These are phyloP conservation scores for Holotrichia oblita DNA, from an alignment of 1,140 invertebrate species.

Conservation along the genomic window DNA sequence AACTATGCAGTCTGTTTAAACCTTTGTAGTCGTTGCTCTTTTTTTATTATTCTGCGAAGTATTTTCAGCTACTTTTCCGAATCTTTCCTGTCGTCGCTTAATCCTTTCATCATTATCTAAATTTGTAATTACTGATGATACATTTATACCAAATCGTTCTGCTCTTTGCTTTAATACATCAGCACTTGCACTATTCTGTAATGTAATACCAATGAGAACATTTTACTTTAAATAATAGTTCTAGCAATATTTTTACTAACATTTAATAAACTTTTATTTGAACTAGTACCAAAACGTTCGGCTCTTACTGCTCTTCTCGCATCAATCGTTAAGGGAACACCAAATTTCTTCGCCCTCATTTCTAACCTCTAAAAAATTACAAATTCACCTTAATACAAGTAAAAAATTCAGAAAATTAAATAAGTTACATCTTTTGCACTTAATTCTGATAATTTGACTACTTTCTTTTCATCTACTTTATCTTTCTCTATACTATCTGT, in stretches of 20 bases:
- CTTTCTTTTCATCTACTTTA: slow-evolving; percentile 61
- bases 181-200: slow-evolving; percentile 56
- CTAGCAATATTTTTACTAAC: slow-evolving; percentile 49
- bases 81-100: slow-evolving; percentile 76
- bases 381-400: slow-evolving; percentile 29
- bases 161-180: slow-evolving; percentile 78
- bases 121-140: slow-evolving; percentile 74
- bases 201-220: slow-evolving; percentile 41
- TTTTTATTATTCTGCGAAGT: slow-evolving; percentile 47
- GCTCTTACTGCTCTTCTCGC: slow-evolving; percentile 74
- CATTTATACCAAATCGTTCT: slow-evolving; percentile 77
- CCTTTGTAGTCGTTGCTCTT: slow-evolving; percentile 53
- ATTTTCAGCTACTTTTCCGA: slow-evolving; percentile 62
- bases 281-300: slow-evolving; percentile 68
- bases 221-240: too few relatives aligned
- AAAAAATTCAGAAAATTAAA: slow-evolving; percentile 22
- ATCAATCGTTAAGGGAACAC: slow-evolving; percentile 66
- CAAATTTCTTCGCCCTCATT: slow-evolving; percentile 83
- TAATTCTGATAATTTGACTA: slow-evolving; percentile 70
- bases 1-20: slow-evolving; percentile 52
- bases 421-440: slow-evolving; percentile 70
- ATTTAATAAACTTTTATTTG: slow-evolving; percentile 52
- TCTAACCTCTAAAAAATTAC: slow-evolving; percentile 67
- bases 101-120: slow-evolving; percentile 73
- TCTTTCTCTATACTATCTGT: slow-evolving; percentile 41